Base-by-base conservation (phyloP, 2,113 vertebrate genomes). In the Seriola quinqueradiata region DNA sequence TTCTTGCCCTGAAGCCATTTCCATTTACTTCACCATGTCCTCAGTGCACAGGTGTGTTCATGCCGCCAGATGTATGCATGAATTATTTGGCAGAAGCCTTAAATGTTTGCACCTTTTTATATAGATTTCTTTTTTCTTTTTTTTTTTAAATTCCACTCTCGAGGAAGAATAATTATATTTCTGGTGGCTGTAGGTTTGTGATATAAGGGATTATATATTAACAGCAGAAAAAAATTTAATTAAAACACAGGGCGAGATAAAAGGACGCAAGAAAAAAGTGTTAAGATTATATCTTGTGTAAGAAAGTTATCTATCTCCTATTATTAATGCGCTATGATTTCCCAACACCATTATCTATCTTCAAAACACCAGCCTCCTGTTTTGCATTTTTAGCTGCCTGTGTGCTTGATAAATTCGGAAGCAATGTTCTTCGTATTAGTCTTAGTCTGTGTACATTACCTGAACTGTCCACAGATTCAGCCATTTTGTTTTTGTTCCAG, bases 311-410 rank as follows among this genome's bases (percentile, higher is more conserved):
- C 48, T 36, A 23, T 59, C 32, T 50, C 52, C 36, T 13, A 59
- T 52, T 71, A 76, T 67, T 74, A 69, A 74, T 57, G 65, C 70
- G 50, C 65, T 38, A 1, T 58, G 19, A 14, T 75, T 75, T 71
- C 14, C 23, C 32, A 59, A 13, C 65, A 42, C 48, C 40, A 21
- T 65, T 21, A 54, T 71, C 52, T 25, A 5, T 59, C 59, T 58
- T 42, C n/a, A 5, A 25, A 60, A 65, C 32, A 59, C 32, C 40
- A 79, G 60, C 23, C 11, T 21, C 38, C 32, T 44, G 3, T 55
- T 69, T n/a, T 17, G 25, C 8, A 60, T 28, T 77, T 77, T 76
- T 9, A n/a, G 21, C 36, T 8, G 40, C 6, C 28, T 28, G 28
- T 28, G 4, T 70, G 58, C 48, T 76, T 12, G 5, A 36, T 25